These are phyloP conservation scores for Ammospiza nelsoni DNA, from an alignment of 2,113 vertebrate species.

Conservation along the genomic window DNA sequence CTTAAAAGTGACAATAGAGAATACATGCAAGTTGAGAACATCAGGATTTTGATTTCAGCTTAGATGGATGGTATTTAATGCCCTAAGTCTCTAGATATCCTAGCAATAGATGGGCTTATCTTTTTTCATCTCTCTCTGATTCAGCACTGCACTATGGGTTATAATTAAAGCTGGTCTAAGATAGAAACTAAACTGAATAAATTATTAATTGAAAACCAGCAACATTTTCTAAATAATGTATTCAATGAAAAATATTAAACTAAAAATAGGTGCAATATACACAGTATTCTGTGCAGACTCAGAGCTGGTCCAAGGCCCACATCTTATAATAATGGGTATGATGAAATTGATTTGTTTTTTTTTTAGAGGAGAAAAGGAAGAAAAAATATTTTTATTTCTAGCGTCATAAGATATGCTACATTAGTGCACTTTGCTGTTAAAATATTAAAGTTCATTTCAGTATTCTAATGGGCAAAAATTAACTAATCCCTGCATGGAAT, in stretches of 20 bases:
- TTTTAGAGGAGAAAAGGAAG: not conserved
- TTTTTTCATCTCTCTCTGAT: constrained; percentile 1
- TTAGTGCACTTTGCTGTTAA: not conserved
- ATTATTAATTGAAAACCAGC: constrained; percentile 18
- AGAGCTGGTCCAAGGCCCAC: not conserved
- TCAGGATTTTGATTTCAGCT: not conserved
- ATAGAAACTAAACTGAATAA: constrained; percentile 40
- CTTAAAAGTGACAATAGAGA: not conserved
- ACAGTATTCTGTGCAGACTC: not conserved
- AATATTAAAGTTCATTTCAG: not conserved
- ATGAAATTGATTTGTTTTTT: not conserved
- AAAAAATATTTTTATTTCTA: not conserved
- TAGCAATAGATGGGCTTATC: not conserved
- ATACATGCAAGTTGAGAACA: not conserved
- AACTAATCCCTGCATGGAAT: not conserved
- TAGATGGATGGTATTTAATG: not conserved
- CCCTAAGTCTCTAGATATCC: not conserved
- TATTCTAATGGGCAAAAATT: not conserved
- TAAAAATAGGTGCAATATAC: not conserved
- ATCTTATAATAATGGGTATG: not conserved
- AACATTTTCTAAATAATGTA: constrained; percentile 41
- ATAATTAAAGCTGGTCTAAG: constrained; percentile 39
- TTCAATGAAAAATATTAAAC: not conserved
- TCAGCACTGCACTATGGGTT: not conserved
- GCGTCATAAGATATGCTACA: not conserved